Base-by-base conservation (phyloP, 2,113 vertebrate genomes). In the Sinocyclocheilus grahami region DNA sequence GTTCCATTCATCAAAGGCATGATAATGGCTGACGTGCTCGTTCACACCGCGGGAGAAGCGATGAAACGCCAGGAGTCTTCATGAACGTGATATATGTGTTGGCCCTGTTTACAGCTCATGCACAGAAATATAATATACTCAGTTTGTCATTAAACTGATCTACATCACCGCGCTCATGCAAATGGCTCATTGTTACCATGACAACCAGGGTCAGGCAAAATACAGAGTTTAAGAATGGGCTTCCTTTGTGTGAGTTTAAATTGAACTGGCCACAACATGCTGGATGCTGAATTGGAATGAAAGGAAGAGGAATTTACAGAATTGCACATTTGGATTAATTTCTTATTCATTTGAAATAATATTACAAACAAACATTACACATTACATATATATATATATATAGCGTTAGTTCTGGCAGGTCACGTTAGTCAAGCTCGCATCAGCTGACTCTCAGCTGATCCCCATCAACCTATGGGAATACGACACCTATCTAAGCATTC, bases 1-100 rank as follows among this genome's bases (percentile, higher is more conserved):
- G 39, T 81, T 88, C 89, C 86, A 91, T 94, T 90, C 48, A 88
- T 92, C 88, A 87, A 87, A 87, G 90, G 89, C 89, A 89, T 69
- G 84, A 86, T 90, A 89, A 93, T 87, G 84, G 65, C 67, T 78
- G 71, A 87, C 85, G 83, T 89, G 84, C 90, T 90, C 90, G 63
- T 88, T 90, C 81, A 37, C 89, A 87, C 86, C 88, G 88, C 88
- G 16, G 58, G 88, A 91, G 90, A 86, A 89, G 86, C 76, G 87
- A 88, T 86, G 92, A 92, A 89, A 92, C 6, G 5, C 6, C 62
- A 33, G 27, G 65, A 60, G 62, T 82, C 69, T 53, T 20, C 27
- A 27, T 6, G 65, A 69, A 14, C 12, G 62, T 24, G 14, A 33
- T 2, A 9, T 0, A 9, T 9, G 58, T 60, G 51, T 5, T 53